Evolutionary conservation across 2,797 vertebrate genomes (phyloP).

Genomic region (Sphenopsis melanotis): DNA sequence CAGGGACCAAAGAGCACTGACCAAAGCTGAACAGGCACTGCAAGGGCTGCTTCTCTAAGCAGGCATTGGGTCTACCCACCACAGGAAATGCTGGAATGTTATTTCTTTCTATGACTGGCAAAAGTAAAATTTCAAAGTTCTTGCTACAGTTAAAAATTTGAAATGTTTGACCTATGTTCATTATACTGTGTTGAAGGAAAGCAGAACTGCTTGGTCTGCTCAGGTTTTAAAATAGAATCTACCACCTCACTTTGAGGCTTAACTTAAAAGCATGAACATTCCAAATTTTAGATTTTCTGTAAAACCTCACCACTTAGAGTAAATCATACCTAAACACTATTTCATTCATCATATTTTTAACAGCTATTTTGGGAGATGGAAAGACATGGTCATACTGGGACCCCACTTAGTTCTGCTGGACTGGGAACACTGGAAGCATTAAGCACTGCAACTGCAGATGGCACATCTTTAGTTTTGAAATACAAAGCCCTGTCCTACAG

Average conservation of each 20-base stretch:
- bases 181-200: neutral
- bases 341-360: neutral
- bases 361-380: neutral
- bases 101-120: neutral
- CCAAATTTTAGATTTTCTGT: neutral
- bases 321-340: neutral
- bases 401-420: neutral
- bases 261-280: neutral
- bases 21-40: neutral
- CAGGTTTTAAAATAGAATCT: neutral
- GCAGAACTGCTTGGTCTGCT: neutral
- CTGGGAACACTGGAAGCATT: neutral
- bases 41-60: neutral
- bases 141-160: fast-evolving
- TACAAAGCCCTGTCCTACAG: neutral
- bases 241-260: neutral
- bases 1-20: fast-evolving
- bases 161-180: neutral
- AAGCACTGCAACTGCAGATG: neutral
- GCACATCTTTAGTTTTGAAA: neutral
- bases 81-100: neutral
- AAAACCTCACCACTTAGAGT: neutral
- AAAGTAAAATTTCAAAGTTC: neutral
- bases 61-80: neutral
- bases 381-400: neutral